Conservation (phyloP, 2,888 invertebrate species). For the Caenorhabditis wallacei region DNA sequence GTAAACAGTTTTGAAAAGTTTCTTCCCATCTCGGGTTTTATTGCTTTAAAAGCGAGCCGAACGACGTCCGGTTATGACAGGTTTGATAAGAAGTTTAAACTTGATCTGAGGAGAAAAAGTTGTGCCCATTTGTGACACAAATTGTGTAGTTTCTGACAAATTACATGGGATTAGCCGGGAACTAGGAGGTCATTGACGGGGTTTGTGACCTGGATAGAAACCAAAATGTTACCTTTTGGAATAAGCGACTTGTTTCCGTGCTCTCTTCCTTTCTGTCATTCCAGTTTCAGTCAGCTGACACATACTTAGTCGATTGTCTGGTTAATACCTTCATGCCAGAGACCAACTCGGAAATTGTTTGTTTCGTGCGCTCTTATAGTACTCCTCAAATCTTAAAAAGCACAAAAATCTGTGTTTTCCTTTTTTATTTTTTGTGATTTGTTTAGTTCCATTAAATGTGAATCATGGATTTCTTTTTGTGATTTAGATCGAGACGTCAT, state of each 20-base stretch:
- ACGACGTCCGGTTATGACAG: constrained; percentile 9
- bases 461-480: neutral
- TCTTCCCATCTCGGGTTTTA: constrained; percentile 7
- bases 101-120: neutral
- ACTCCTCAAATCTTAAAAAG: neutral
- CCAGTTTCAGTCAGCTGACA: neutral
- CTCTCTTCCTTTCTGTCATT: neutral
- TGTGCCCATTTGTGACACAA: neutral
- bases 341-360: constrained; percentile 10
- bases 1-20: neutral
- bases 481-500: neutral
- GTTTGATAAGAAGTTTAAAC: neutral
- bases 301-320: neutral
- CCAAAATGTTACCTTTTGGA: too few relatives aligned
- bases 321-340: neutral
- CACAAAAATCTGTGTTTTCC: neutral
- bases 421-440: neutral
- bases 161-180: too few relatives aligned
- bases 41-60: neutral
- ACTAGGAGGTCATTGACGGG: neutral
- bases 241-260: too few relatives aligned
- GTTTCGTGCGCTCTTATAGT: constrained; percentile 14
- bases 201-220: too few relatives aligned
- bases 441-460: neutral
- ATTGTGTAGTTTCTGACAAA: neutral